Percentiles rank a stretch among this genome's conserved stretches.
Conservation (phyloP, 2,797 vertebrate species). For the Eptatretus atami region DNA sequence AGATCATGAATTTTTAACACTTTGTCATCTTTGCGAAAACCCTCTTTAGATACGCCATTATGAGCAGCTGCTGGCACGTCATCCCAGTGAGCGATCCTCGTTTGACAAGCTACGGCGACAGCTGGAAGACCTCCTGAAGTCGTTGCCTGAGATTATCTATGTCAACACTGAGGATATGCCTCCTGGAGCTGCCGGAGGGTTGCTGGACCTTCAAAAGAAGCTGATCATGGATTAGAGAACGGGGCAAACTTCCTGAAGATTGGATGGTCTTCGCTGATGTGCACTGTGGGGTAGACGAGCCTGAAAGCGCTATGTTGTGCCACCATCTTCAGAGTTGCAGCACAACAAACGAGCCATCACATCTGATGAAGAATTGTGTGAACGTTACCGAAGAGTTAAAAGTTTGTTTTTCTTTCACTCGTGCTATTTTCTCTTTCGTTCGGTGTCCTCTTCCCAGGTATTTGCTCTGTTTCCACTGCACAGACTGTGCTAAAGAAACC, state of each 20-base stretch:
- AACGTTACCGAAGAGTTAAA: too few relatives aligned
- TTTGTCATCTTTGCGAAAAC: too few relatives aligned
- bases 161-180: slow-evolving; percentile 44
- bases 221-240: background rate
- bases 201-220: background rate
- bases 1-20: too few relatives aligned
- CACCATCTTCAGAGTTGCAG: background rate
- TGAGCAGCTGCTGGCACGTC: slow-evolving; percentile 54
- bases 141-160: slow-evolving; percentile 53
- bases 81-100: slow-evolving; percentile 35
- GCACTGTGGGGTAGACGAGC: background rate
- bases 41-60: slow-evolving; percentile 29
- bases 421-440: too few relatives aligned
- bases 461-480: too few relatives aligned
- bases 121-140: slow-evolving; percentile 36
- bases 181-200: background rate
- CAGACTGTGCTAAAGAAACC: too few relatives aligned
- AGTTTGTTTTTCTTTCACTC: too few relatives aligned
- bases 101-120: slow-evolving; percentile 32
- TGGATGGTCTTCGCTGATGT: background rate
- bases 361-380: too few relatives aligned
- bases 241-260: background rate
- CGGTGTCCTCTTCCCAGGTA: too few relatives aligned
- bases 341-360: too few relatives aligned
- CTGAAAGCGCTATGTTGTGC: slow-evolving; percentile 3